These are phyloP conservation scores for Limanda limanda DNA, from an alignment of 2,113 vertebrate species.

Conservation along the genomic window DNA sequence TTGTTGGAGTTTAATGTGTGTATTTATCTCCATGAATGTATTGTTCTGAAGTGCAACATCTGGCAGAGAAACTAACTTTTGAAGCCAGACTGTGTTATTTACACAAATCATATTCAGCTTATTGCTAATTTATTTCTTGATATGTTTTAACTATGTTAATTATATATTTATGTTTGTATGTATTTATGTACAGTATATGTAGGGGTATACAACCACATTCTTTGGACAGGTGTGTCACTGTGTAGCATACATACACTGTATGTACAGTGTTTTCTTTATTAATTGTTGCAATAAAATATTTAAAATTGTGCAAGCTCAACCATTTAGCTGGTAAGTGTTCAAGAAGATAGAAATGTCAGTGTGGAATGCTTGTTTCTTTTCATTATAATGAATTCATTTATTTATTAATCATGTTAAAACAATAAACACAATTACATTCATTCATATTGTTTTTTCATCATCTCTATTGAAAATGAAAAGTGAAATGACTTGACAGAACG, in stretches of 20 bases:
- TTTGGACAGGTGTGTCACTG: constrained; percentile 27
- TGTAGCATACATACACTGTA: constrained; percentile 37
- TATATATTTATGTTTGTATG: constrained; percentile 46
- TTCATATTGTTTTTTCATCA: neutral
- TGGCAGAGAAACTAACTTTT: constrained; percentile 10
- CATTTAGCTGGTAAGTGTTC: no score
- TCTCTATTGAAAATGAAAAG: constrained; percentile 24
- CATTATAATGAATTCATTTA: no score
- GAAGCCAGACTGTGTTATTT: neutral
- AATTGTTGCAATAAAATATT: neutral
- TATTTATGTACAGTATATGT: constrained; percentile 4
- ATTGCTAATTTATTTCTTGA: constrained; percentile 30
- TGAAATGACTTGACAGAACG: constrained; percentile 13
- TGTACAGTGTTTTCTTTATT: constrained; percentile 19
- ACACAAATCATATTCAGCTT: neutral
- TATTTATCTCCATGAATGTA: constrained; percentile 15
- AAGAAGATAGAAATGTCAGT: no score
- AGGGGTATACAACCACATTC: neutral
- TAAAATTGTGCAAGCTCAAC: neutral
- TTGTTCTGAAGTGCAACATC: constrained; percentile 8
- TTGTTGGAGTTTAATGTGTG: constrained; percentile 1
- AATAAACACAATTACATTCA: no score
- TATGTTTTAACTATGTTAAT: constrained; percentile 8
- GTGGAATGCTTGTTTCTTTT: no score
- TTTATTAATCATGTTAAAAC: neutral